Base-by-base conservation (phyloP, 1,140 invertebrate species). In the Atta cephalotes region DNA sequence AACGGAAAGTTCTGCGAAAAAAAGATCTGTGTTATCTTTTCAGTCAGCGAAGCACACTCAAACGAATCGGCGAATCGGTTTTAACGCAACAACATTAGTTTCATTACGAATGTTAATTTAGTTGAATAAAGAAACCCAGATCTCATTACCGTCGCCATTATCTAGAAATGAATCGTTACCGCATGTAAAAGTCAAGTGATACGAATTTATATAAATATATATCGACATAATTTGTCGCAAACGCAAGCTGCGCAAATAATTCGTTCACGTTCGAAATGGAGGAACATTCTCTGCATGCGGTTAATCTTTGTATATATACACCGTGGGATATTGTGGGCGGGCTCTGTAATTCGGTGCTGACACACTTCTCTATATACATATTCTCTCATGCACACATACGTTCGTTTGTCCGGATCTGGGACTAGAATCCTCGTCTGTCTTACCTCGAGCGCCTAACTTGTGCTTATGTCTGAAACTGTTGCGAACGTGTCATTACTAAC, bases 401-500 rank as follows among this genome's bases (percentile, higher is more conserved):
- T 49, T 14, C 49, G 70, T 87, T 82, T 87, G 70, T 51, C 86
- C 60, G 86, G 31, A 87, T 76, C 53, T 84, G 80, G 86, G 86
- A 87, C 70, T 86, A 62, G 78, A 85, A 51, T 70, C 45, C 86
- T 86, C 77, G 82, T 88, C 77, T 78, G 78, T 86, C 71, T 79
- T 85, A 85, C 76, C 76, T 72, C 80, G 80, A 90, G 62, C 86
- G 70, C 58, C 79, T 90, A 88, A 85, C 72, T 85, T 88, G 89
- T 70, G 89, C 89, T 91, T 90, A 74, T 91, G 62, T 84, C 80
- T 87, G 70, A 84, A 77, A 90, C 89, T 90, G 60, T 88, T 88
- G 87, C 89, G 68, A 90, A 80, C 79, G 62, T 86, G 77, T 90
- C 72, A 86, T 81, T 88, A 91, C 89, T 91, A 91, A 88, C 89